Conservation (phyloP, 2,113 vertebrate genomes). For the Hydropotes inermis region DNA sequence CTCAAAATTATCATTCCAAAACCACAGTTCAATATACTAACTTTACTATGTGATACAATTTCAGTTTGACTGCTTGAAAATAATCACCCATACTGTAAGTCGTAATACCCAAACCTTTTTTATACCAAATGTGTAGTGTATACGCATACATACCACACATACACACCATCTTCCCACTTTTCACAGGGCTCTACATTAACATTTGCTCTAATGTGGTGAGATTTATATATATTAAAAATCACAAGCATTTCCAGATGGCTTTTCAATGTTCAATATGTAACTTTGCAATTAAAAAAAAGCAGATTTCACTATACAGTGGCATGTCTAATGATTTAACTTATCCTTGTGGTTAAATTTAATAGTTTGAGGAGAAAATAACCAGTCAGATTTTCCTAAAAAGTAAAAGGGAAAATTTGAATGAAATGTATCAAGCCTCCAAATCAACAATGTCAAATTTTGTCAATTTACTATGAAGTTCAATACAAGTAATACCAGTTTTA, state of each 20-base stretch:
- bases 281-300: constrained; percentile 36
- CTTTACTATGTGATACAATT: not conserved
- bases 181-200: constrained; percentile 85
- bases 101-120: not conserved
- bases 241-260: constrained; percentile 56
- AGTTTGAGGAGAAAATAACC: constrained; percentile 51
- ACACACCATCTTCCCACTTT: constrained; percentile 54
- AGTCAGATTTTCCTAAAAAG: constrained; percentile 57
- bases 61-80: constrained; percentile 28
- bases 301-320: constrained; percentile 32
- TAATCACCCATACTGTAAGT: not conserved
- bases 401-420: constrained; percentile 42
- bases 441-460: constrained; percentile 49
- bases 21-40: not conserved
- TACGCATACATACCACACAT: constrained; percentile 45
- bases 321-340: constrained; percentile 62
- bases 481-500: constrained; percentile 31
- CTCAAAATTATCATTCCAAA: not conserved
- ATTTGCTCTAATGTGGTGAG: constrained; percentile 79
- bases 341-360: constrained; percentile 57
- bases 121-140: constrained; percentile 54
- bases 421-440: constrained; percentile 60
- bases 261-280: constrained; percentile 46
- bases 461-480: constrained; percentile 40
- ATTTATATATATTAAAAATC: constrained; percentile 54